Conservation (phyloP, 2,113 vertebrate genomes). For the Mus pahari region DNA sequence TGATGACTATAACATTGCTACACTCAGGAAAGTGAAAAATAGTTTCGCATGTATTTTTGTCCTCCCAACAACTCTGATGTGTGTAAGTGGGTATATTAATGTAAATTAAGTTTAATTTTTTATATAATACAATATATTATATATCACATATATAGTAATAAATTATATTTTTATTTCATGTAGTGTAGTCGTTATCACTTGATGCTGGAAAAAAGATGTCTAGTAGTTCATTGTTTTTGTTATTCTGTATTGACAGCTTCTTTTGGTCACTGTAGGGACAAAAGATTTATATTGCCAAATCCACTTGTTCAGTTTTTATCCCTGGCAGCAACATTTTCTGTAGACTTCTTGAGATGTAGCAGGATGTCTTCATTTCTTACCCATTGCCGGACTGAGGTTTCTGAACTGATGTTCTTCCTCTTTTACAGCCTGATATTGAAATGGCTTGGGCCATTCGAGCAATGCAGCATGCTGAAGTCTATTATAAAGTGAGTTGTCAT, state of each 20-base stretch:
- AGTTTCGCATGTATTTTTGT: conserved; percentile 48
- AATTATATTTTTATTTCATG: background rate
- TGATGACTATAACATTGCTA: conserved; percentile 2
- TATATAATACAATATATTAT: background rate
- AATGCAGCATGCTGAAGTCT: conserved; percentile 94
- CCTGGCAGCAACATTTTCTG: background rate
- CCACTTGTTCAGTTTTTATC: conserved; percentile 41
- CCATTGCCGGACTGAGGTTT: conserved; percentile 8
- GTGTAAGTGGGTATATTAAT: background rate
- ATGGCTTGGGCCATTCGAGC: conserved; percentile 96
- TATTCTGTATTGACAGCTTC: conserved; percentile 3
- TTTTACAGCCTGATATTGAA: conserved; percentile 91
- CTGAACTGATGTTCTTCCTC: background rate
- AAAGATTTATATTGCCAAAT: conserved; percentile 8
- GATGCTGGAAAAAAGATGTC: conserved; percentile 31
- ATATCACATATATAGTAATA: background rate
- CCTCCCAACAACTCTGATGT: background rate
- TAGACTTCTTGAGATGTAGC: conserved; percentile 32
- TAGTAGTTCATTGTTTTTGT: background rate
- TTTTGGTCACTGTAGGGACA: conserved; percentile 41
- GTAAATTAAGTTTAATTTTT: background rate
- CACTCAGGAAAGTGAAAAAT: conserved; percentile 26
- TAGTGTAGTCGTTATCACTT: conserved; percentile 27
- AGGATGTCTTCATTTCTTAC: conserved; percentile 38
- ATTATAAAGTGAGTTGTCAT: conserved; percentile 89